Base-by-base conservation (phyloP, 2,888 invertebrate species). In the Ennomos quercinarius region DNA sequence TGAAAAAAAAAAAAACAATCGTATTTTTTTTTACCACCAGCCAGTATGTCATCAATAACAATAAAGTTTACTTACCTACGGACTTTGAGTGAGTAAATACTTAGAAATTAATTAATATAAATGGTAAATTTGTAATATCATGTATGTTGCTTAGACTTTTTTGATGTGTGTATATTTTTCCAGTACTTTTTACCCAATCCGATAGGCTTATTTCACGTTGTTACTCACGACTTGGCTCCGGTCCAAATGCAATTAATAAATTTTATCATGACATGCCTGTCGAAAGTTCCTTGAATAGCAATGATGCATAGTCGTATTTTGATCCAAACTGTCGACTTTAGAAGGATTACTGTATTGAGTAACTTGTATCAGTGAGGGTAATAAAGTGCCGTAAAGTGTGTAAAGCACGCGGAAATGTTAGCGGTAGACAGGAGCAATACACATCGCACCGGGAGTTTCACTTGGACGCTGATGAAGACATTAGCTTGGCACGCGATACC, bases 401-500 rank as follows among this genome's bases (percentile, higher is more conserved):
- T 73, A 67, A 77, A 73, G 70, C 71, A 79, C 68, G 69, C 77
- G 81, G 81, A 81, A 81, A 71, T 71, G 64, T 64, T 67, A 46
- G 64, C 55, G 54, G 61, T 63, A 68, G 77, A 74, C 77, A 71
- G 76, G 72, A 73, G 71, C 70, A 66, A 75, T 73, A 75, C 72
- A 64, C 64, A 70, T 64, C 57, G 71, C 70, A 64, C 71, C 63
- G 67, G 57, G 70, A 76, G 73, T 82, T 80, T 82, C 76, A 81
- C 81, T 80, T 70, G 70, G 72, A 64, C 67, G 71, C 72, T 74
- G 72, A 66, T 58, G 64, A 67, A 73, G 64, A 71, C 72, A 45
- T 48, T 42, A 53, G 69, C 82, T 48, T 42, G 54, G 69, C 82
- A 83, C 82, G 82, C 80, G 74, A 81, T 68, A 60, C 58, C 34